Percentiles rank a stretch among this genome's conserved stretches.
These are phyloP conservation scores for Rallus limicola DNA, from an alignment of 2,113 vertebrate genomes.

Conservation along the genomic window DNA sequence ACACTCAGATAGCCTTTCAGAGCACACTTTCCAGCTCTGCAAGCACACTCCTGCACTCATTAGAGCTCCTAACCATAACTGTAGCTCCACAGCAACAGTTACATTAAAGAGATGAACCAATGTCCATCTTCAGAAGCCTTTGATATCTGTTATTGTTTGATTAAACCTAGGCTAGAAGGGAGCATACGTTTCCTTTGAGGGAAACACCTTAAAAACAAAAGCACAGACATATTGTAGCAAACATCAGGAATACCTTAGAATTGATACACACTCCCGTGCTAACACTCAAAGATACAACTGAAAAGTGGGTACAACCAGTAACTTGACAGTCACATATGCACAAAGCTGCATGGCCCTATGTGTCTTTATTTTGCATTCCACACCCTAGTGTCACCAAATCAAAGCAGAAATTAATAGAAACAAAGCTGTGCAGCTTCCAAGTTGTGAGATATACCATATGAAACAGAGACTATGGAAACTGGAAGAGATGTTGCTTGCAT, in stretches of 20 bases:
- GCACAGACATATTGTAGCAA: accelerated
- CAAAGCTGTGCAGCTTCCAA: background rate
- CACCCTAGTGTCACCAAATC: background rate
- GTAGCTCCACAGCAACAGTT: accelerated
- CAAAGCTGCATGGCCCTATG: accelerated
- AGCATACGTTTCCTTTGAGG: background rate
- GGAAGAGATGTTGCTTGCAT: accelerated
- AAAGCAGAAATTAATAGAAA: background rate
- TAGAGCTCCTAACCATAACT: background rate
- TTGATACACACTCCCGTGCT: background rate
- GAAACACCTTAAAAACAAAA: background rate
- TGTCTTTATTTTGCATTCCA: background rate
- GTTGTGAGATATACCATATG: accelerated
- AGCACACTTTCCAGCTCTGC: background rate
- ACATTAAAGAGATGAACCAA: background rate
- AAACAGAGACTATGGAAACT: accelerated
- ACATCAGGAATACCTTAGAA: accelerated
- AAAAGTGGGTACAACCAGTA: accelerated
- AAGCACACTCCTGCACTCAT: background rate
- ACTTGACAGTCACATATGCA: background rate
- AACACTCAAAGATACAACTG: accelerated
- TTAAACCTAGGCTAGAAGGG: accelerated
- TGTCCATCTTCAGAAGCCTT: accelerated
- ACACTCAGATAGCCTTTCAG: background rate
- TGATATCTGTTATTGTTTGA: accelerated